phyloP scores from a whole-genome alignment of 35 echinoderm and acorn worm genomes.

The Acanthaster planci region DNA sequence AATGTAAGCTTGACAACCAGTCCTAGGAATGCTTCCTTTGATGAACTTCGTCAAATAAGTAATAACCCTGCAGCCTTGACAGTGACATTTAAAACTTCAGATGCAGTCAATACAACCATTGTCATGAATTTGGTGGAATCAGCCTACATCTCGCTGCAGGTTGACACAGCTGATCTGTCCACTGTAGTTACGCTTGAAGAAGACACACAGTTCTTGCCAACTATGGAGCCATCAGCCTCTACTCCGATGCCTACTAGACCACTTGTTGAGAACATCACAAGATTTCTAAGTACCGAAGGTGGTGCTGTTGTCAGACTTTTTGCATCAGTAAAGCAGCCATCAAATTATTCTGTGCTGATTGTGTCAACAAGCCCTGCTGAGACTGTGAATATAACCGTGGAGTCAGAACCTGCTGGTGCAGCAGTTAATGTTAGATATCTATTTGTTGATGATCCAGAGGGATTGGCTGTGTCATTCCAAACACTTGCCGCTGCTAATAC shows the following conservation, averaged over 20 bases:
- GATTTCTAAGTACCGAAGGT: background rate
- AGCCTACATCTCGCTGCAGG: slow-evolving; percentile 13
- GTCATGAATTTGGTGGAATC: background rate
- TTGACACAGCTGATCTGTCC: background rate
- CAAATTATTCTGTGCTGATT: background rate
- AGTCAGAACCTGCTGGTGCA: background rate
- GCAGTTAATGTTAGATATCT: background rate
- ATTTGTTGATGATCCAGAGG: background rate
- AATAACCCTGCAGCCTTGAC: background rate
- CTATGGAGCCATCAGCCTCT: too few species aligned
- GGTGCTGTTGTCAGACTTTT: background rate
- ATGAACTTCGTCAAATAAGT: background rate
- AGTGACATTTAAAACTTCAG: background rate
- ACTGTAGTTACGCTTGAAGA: background rate
- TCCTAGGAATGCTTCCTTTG: slow-evolving; percentile 7
- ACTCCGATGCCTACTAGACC: too few species aligned
- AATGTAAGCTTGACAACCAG: background rate
- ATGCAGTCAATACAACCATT: background rate
- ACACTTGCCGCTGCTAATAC: background rate
- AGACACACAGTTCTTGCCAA: too few species aligned
- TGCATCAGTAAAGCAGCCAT: background rate
- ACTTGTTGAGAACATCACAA: background rate
- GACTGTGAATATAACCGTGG: background rate
- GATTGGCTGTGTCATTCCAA: background rate
- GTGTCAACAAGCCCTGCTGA: background rate